A percentile compares a stretch with the other conserved stretches of the same genome.
phyloP scores from a whole-genome alignment of 1,140 invertebrate species.

The Eulimnadia texana region DNA sequence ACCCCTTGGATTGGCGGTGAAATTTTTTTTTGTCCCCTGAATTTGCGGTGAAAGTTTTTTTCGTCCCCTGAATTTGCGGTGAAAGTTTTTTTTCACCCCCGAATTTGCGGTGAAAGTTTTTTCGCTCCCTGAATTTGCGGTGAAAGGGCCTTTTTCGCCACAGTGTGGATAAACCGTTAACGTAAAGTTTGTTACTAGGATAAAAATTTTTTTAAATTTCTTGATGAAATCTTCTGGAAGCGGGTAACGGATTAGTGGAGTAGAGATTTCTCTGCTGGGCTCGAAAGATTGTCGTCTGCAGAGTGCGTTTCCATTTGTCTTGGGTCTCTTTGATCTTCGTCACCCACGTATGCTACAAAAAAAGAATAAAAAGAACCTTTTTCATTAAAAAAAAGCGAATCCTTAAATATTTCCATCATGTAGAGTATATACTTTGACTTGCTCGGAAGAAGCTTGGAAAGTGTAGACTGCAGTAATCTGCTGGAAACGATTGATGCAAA shows the following conservation, averaged over 20 bases:
- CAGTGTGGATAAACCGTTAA: too few species aligned
- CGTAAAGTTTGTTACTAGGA: too few species aligned
- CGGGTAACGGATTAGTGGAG: conserved; percentile 3
- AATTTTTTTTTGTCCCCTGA: too few species aligned
- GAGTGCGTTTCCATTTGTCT: conserved; percentile 37
- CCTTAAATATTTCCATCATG: background rate
- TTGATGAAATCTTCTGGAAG: too few species aligned
- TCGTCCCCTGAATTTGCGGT: too few species aligned
- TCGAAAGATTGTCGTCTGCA: conserved; percentile 35
- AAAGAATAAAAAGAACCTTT: conserved; percentile 9
- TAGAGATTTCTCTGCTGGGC: conserved; percentile 17
- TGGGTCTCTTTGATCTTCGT: conserved; percentile 36
- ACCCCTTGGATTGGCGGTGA: too few species aligned
- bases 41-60: too few species aligned
- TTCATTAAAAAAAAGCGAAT: background rate
- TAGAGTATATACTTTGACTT: conserved; percentile 33
- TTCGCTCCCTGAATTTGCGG: too few species aligned
- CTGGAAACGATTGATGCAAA: conserved; percentile 43
- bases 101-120: too few species aligned
- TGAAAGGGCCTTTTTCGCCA: too few species aligned
- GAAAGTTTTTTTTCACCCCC: too few species aligned
- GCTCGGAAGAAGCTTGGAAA: conserved; percentile 37
- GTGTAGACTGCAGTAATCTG: conserved; percentile 41
- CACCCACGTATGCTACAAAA: conserved; percentile 34
- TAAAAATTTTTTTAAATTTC: too few species aligned